Evolutionary conservation across 2,888 invertebrate genomes (phyloP), one percentile per base, ranked within the genome.

Genomic region (Rhopalosiphum nymphaeae): DNA sequence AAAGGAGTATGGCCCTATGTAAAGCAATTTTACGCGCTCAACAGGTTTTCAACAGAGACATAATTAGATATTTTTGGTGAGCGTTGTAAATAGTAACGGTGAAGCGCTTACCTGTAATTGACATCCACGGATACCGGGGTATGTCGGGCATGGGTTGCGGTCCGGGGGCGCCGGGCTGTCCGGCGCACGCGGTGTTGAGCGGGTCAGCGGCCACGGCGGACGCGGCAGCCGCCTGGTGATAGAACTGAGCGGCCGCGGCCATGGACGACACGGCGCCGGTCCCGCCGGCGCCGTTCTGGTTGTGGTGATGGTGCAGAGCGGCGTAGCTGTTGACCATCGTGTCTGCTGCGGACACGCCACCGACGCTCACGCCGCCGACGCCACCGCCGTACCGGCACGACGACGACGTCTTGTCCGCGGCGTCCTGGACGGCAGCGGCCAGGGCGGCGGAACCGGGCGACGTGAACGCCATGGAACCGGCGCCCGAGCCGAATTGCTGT

Each of bases 61-160:
- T 16, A 67, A n/a, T 67, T 67, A 7, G 1, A 16, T 21, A 21
- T 46, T 46, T 46, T 46, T 7, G 44, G 44, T 53, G 21, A 53
- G 49, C 44, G 61, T 25, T 29, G 11, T 29, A 61, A n/a, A 7
- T 36, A 87, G n/a, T 36, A 87, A 21, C 16, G 46, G 49, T 49
- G 67, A 21, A 21, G 25, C 42, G 56, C 97, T 97, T 97, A 98
- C 98, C 98, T 97, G 98, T 98, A 96, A 98, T 98, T 96, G 98
- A 98, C 98, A 99, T 98, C 98, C 98, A 99, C 91, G 98, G 98
- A 96, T 99, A 98, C 96, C 98, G 97, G 94, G 98, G 98, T 96
- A 98, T 98, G 96, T 98, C 98, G 91, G 98, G 98, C 96, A 98
- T 97, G 94, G 98, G 98, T 96, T 98, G 98, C 95, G 98, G 98